phyloP scores from a whole-genome alignment of 2,888 invertebrate genomes.

The Poecilus cupreus region DNA sequence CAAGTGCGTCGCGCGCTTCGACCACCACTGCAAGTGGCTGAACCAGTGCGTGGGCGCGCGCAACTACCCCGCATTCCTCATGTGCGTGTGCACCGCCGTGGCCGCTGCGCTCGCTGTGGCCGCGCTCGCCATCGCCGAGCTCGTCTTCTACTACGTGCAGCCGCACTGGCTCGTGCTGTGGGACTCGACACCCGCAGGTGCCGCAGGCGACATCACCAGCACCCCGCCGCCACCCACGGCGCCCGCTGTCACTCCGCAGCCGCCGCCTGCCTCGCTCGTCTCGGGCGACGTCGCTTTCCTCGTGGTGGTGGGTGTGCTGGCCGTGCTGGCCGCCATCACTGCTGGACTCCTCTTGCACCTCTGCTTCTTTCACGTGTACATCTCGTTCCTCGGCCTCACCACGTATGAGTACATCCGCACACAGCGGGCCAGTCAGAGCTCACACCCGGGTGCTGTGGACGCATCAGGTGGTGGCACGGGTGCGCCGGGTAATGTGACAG shows the following conservation, averaged over 20 bases:
- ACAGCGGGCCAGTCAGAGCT: constrained; percentile 71
- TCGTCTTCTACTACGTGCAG: constrained; percentile 79
- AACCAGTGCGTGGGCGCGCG: constrained; percentile 96
- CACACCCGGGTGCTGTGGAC: neutral
- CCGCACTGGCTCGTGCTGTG: constrained; percentile 75
- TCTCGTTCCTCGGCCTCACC: constrained; percentile 80
- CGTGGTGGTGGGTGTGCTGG: constrained; percentile 78
- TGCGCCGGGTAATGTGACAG: neutral
- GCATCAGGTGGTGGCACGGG: neutral
- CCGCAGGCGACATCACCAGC: constrained; percentile 41
- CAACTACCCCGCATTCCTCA: constrained; percentile 90
- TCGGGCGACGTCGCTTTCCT: constrained; percentile 78
- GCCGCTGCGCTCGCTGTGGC: constrained; percentile 82
- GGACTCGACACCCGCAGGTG: constrained; percentile 64
- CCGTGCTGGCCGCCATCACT: constrained; percentile 83
- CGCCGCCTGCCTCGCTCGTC: constrained; percentile 60
- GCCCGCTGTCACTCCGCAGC: constrained; percentile 33
- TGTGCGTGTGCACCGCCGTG: constrained; percentile 86
- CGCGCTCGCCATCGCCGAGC: constrained; percentile 81
- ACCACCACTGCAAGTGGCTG: constrained; percentile 99
- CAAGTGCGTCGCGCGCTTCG: constrained; percentile 96
- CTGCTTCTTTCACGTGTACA: constrained; percentile 92
- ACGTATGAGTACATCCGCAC: constrained; percentile 91
- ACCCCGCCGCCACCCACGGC: constrained; percentile 31
- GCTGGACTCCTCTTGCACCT: constrained; percentile 87